phyloP scores from a whole-genome alignment of 2,113 vertebrate species.

The Hypomesus transpacificus region DNA sequence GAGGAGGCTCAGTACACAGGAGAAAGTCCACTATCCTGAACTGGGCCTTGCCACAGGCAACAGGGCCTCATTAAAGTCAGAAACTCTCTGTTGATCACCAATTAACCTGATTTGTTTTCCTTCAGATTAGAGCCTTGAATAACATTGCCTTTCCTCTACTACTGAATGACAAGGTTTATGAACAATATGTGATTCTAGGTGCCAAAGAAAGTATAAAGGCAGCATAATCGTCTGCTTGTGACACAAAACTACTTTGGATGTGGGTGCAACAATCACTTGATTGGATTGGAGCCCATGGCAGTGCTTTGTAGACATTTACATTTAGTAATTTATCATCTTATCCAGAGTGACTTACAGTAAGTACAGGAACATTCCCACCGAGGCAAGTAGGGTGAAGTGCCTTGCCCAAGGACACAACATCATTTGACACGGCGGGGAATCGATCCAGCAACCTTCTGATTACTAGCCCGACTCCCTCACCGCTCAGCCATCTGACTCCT shows the following conservation, averaged over 20 bases:
- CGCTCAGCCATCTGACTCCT: too few relatives aligned
- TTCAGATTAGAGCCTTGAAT: slow-evolving; percentile 86
- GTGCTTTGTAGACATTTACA: slow-evolving; percentile 37
- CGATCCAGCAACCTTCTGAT: too few relatives aligned
- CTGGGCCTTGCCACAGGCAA: slow-evolving; percentile 86
- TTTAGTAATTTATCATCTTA: too few relatives aligned
- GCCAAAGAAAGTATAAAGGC: slow-evolving; percentile 74
- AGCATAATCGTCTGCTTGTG: slow-evolving; percentile 63
- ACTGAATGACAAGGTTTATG: slow-evolving; percentile 81
- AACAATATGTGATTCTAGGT: slow-evolving; percentile 78
- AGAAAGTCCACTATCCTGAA: slow-evolving; percentile 84
- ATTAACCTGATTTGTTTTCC: slow-evolving; percentile 98
- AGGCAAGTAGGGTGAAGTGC: too few relatives aligned
- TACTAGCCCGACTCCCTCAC: too few relatives aligned
- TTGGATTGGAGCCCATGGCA: slow-evolving; percentile 24
- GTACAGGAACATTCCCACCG: too few relatives aligned
- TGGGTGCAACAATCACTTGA: slow-evolving; percentile 6
- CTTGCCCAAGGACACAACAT: too few relatives aligned
- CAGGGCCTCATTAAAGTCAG: slow-evolving; percentile 90
- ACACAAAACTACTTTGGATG: slow-evolving; percentile 46
- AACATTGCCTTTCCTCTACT: slow-evolving; percentile 76
- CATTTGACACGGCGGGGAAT: too few relatives aligned
- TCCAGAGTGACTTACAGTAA: too few relatives aligned
- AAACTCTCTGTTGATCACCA: slow-evolving; percentile 95
- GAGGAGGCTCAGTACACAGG: slow-evolving; percentile 83